Evolutionary conservation across 1,140 invertebrate genomes (phyloP), one percentile per base, ranked within the genome.

Genomic region (Delia radicum): DNA sequence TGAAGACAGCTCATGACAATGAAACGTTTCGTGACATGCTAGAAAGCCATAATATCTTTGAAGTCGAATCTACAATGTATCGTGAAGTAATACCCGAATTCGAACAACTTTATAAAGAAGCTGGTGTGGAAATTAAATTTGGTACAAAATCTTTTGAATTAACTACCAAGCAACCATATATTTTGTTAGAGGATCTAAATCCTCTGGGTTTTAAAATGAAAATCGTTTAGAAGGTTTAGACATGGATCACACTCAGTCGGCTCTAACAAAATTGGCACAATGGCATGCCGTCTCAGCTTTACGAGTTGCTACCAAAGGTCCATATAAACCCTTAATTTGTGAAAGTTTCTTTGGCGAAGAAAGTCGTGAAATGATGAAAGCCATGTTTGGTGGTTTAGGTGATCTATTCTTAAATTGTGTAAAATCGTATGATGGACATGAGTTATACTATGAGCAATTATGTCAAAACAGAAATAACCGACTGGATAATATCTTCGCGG

Each of bases 201-300:
- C 79, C 81, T 7, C 81, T 80, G n/a, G 89, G 87, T 2, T 91
- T 88, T 75, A 82, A 82, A 90, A 90, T 87, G 85, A 80, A 3
- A 88, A 90, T 78, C 83, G 89, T 67, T 80, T 85, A 24, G 82
- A 86, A 73, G 89, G 89, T 2, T 77, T 91, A 1, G 81, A 89
- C 55, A 78, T 87, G 10, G 80, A 87, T 2, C 87, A 88, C 73
- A 81, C 89, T 1, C 86, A 87, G 24, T 75, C 82, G 4, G 87
- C 88, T 0, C 82, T 90, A 0, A 87, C 87, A 27, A 87, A 87
- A n/a, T 78, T 90, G 18, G 90, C 89, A 0, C 87, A 87, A n/a
- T 89, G 89, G 78, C 90, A 90, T 77, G 89, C 89, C 0, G 78
- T 77, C 3, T 85, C 85, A 15, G 79, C 80, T 7, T 75, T 76